phyloP scores from a whole-genome alignment of 1,140 invertebrate genomes.

The Probaryconus sp. region DNA sequence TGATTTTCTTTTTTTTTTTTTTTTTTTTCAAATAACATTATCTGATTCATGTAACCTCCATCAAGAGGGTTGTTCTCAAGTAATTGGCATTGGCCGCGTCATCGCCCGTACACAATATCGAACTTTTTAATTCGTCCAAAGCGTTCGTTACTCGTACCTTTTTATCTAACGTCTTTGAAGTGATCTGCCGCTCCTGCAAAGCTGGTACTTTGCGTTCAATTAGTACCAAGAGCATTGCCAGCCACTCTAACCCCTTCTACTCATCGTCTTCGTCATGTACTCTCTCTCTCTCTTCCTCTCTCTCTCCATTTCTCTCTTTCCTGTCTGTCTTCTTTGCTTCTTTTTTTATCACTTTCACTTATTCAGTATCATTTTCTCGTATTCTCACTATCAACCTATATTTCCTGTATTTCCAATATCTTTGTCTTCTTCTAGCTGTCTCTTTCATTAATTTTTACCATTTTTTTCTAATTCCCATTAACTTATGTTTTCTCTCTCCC shows the following conservation, averaged over 20 bases:
- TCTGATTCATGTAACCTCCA: conserved; percentile 44
- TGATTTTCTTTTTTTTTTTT: too few species aligned
- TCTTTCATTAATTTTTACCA: too few species aligned
- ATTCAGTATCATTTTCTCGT: neutral
- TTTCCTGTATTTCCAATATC: too few species aligned
- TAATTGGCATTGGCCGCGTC: conserved; percentile 59
- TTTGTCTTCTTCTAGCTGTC: too few species aligned
- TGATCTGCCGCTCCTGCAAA: conserved; percentile 51
- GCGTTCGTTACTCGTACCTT: conserved; percentile 59
- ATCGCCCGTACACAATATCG: conserved; percentile 40
- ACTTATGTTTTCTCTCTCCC: too few species aligned
- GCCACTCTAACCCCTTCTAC: too few species aligned
- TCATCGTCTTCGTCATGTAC: too few species aligned
- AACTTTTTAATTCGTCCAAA: conserved; percentile 61
- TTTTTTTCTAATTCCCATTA: too few species aligned
- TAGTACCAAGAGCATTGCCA: conserved; percentile 53
- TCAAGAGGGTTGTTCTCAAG: conserved; percentile 24
- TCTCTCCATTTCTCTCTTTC: conserved; percentile 16
- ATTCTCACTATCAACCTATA: conserved; percentile 13
- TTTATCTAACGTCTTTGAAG: conserved; percentile 62
- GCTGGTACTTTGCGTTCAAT: conserved; percentile 62
- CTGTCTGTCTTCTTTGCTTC: neutral
- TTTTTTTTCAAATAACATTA: too few species aligned
- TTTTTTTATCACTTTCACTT: neutral
- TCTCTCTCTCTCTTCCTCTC: conserved; percentile 1